Evolutionary conservation across 1,140 invertebrate genomes (phyloP), one percentile per base, ranked within the genome.

Genomic region (Melipona quadrifasciata): DNA sequence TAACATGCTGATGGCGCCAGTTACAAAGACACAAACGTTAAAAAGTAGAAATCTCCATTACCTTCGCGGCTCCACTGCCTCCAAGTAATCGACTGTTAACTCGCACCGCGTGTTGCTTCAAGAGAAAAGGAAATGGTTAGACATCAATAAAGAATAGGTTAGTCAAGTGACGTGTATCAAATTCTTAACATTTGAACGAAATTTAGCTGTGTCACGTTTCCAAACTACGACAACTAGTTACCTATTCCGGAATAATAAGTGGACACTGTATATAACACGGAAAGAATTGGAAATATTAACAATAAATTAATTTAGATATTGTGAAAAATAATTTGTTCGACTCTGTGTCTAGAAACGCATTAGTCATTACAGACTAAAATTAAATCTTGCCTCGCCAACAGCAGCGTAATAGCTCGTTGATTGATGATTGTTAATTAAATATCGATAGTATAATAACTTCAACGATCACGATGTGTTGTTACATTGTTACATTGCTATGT

Each of bases 61-160:
- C 94, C 94, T 95, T 92, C 93, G 93, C 86, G 92, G 92, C 80
- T 94, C 92, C 91, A 92, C 83, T 89, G 89, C 87, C 87, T 94
- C 93, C 87, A 57, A 68, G 39, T 82, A 81, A 86, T 89, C 87
- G 87, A 94, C 91, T 67, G 92, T 93, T 92, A 94, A 94, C 92
- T 94, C 92, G 89, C 84, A 90, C 89, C 88, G 89, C 89, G 89
- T 27, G 72, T 91, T 90, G 94, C 93, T 94, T 94, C 90, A 93
- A 92, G 91, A 91, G 91, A 92, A 93, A 93, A 90, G 93, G 92
- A 77, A 90, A 89, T 74, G 51, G 53, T 90, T 91, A 91, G 3
- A 85, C 82, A 74, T 77, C 58, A 58, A 19, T 27, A 14, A 57
- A 64, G 12, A 68, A 31, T 16, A n/a, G n/a, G 14, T 34, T 31